Conservation (phyloP, 2,797 vertebrate genomes). For the Tangara arthus region DNA sequence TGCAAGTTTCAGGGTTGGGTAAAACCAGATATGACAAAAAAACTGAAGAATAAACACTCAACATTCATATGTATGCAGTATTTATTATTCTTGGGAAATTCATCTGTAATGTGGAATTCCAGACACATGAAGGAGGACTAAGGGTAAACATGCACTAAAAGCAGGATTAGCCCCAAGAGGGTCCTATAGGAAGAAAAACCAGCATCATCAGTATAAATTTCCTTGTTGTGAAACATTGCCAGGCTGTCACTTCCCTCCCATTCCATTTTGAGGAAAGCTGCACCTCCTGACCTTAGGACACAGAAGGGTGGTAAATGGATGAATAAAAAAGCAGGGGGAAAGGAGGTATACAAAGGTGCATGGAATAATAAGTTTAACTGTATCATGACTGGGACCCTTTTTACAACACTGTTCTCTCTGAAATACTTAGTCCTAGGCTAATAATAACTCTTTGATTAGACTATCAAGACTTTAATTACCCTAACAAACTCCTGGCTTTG, state of each 20-base stretch:
- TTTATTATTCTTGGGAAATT: neutral
- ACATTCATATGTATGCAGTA: neutral
- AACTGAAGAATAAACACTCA: neutral
- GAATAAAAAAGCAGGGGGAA: neutral
- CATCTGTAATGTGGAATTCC: neutral
- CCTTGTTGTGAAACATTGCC: neutral
- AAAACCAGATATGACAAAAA: neutral
- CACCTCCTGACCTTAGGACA: neutral
- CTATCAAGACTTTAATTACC: neutral
- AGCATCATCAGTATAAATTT: neutral
- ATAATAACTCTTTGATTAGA: neutral
- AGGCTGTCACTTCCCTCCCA: neutral
- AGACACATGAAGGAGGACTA: neutral
- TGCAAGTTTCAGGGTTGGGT: neutral
- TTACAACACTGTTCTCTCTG: neutral
- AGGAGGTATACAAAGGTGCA: neutral
- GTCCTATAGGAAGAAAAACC: neutral
- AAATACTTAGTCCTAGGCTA: neutral
- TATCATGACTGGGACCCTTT: neutral
- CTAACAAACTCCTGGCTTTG: neutral
- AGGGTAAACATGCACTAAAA: neutral
- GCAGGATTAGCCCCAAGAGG: neutral
- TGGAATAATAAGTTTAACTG: neutral
- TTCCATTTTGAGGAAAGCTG: neutral
- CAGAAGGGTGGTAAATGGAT: neutral